Percentiles rank a stretch among this genome's conserved stretches.
Conservation (phyloP, 2,888 invertebrate genomes). For the Pristionchus mayeri region DNA sequence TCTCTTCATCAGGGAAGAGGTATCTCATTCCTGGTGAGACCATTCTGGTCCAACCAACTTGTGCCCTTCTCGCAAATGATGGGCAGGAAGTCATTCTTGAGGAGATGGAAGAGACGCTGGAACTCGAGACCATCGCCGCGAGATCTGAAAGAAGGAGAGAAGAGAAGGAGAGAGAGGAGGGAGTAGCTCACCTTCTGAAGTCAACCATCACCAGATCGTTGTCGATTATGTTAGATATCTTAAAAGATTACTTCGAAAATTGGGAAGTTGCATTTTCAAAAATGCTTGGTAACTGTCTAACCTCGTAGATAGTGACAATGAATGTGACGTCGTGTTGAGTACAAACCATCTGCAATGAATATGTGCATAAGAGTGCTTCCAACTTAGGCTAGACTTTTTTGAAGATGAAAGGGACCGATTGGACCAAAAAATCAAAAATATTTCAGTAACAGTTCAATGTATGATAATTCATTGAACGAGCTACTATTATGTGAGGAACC, state of each 20-base stretch:
- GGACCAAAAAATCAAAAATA: too few species aligned
- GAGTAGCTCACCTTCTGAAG: constrained; percentile 59
- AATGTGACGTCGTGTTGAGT: constrained; percentile 84
- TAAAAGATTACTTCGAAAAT: too few species aligned
- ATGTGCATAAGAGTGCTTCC: not conserved
- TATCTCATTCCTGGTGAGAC: constrained; percentile 52
- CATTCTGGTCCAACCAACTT: constrained; percentile 62
- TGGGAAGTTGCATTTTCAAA: constrained; percentile 81
- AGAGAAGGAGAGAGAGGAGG: too few species aligned
- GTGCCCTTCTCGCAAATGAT: constrained; percentile 60
- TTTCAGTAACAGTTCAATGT: too few species aligned
- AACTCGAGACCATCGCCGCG: constrained; percentile 71
- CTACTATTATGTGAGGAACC: too few species aligned
- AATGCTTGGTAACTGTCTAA: too few species aligned
- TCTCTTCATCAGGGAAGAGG: not conserved
- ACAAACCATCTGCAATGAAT: constrained; percentile 84
- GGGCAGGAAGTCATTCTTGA: constrained; percentile 56
- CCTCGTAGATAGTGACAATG: constrained; percentile 86
- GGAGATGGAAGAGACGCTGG: constrained; percentile 64
- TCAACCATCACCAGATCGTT: constrained; percentile 83
- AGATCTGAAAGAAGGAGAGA: constrained; percentile 59
- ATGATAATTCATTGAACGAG: too few species aligned
- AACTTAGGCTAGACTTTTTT: not conserved
- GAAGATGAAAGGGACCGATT: too few species aligned
- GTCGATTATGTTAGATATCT: constrained; percentile 79